These are phyloP conservation scores for Steinernema feltiae DNA, from an alignment of 1,140 invertebrate species.

Conservation along the genomic window DNA sequence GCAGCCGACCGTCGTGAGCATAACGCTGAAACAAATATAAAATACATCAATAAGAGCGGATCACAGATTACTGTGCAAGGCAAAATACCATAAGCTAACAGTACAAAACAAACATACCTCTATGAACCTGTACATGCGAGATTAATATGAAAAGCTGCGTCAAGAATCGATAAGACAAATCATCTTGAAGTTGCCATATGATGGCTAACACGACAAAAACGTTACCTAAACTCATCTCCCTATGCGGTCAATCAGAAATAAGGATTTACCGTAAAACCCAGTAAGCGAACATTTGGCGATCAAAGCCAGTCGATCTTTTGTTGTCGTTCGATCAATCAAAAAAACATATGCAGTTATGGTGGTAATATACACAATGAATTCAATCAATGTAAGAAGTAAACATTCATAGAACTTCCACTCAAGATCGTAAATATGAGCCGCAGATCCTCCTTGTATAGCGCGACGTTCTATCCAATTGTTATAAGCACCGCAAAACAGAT, in stretches of 20 bases:
- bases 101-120: slow-evolving; percentile 27
- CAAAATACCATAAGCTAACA: no score
- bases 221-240: slow-evolving; percentile 41
- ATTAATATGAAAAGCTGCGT: slow-evolving; percentile 48
- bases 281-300: slow-evolving; percentile 25
- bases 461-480: slow-evolving; percentile 48
- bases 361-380: slow-evolving; percentile 36
- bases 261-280: slow-evolving; percentile 48
- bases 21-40: not conserved
- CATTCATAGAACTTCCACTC: slow-evolving; percentile 54
- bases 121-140: slow-evolving; percentile 55
- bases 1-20: not conserved
- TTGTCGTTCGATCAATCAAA: not conserved
- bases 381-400: slow-evolving; percentile 39
- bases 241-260: not conserved
- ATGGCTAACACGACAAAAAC: slow-evolving; percentile 52
- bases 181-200: slow-evolving; percentile 48
- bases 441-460: not conserved
- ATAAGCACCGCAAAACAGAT: slow-evolving; percentile 51
- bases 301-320: slow-evolving; percentile 19
- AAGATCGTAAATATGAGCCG: slow-evolving; percentile 42
- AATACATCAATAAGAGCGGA: not conserved
- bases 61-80: not conserved
- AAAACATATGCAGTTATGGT: not conserved
- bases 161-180: slow-evolving; percentile 42